Conservation (phyloP, 2,888 invertebrate genomes). For the Amitus sp. region DNA sequence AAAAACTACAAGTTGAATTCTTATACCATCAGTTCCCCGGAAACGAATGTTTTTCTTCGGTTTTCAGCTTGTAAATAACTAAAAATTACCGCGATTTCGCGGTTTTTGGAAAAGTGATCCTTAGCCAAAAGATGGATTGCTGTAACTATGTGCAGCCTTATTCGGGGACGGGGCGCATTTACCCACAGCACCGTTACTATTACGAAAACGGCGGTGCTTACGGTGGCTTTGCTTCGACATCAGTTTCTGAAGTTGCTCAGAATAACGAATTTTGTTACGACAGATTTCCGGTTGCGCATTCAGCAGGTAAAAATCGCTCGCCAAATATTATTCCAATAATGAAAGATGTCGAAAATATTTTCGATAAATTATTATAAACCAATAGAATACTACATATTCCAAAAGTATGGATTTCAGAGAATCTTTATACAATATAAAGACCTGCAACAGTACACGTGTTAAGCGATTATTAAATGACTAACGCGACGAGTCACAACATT, state of each 20-base stretch:
- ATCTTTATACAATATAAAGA: too few species aligned
- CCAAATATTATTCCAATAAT: too few species aligned
- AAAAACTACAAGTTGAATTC: too few species aligned
- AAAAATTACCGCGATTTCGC: too few species aligned
- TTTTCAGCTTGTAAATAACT: too few species aligned
- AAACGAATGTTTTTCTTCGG: too few species aligned
- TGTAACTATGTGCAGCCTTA: slow-evolving; percentile 62
- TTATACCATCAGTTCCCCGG: too few species aligned
- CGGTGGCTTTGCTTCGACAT: slow-evolving; percentile 48
- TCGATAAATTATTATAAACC: neutral
- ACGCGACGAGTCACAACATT: too few species aligned
- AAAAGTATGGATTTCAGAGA: too few species aligned
- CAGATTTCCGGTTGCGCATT: slow-evolving; percentile 57
- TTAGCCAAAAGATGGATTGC: slow-evolving; percentile 54
- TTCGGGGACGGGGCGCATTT: slow-evolving; percentile 55
- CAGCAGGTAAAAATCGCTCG: slow-evolving; percentile 57
- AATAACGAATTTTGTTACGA: slow-evolving; percentile 54
- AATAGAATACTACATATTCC: neutral
- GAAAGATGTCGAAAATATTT: too few species aligned
- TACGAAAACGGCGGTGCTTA: slow-evolving; percentile 54
- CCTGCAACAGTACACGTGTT: too few species aligned
- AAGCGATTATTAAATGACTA: too few species aligned
- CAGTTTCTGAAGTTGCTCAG: slow-evolving; percentile 55
- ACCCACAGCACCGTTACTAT: slow-evolving; percentile 56
- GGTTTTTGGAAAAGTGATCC: neutral